Percentiles rank a stretch among this genome's conserved stretches.
These are phyloP conservation scores for Oithona nana DNA, from an alignment of 2,888 invertebrate genomes.

Conservation along the genomic window DNA sequence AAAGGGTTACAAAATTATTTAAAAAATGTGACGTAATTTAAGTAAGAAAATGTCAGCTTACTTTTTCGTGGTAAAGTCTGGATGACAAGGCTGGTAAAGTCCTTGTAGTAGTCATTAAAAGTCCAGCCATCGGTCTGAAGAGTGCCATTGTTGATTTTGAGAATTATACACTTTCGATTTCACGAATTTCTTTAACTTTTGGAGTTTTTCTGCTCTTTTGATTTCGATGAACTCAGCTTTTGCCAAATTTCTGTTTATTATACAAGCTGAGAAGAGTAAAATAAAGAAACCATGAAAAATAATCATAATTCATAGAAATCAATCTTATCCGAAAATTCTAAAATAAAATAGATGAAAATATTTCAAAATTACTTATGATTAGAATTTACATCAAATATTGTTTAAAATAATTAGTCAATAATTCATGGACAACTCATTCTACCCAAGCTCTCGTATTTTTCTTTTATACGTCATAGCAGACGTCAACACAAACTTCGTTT, in stretches of 20 bases:
- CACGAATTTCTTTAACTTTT: background rate
- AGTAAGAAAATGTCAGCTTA: background rate
- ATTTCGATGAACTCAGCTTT: background rate
- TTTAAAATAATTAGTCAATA: too few species aligned
- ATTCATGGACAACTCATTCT: too few species aligned
- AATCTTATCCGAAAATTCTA: too few species aligned
- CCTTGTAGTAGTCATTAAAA: background rate
- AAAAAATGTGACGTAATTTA: background rate
- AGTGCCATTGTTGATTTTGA: too few species aligned
- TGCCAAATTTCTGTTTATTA: background rate
- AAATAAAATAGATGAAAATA: too few species aligned
- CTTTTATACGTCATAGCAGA: too few species aligned
- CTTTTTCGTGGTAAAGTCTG: background rate
- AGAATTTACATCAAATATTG: too few species aligned
- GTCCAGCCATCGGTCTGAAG: background rate
- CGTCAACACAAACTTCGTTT: too few species aligned
- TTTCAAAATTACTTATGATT: too few species aligned
- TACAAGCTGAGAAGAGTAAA: background rate
- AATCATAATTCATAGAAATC: too few species aligned
- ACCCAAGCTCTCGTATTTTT: too few species aligned
- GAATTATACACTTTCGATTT: too few species aligned
- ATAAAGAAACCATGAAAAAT: background rate
- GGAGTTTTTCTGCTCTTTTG: background rate
- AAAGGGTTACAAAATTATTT: constrained; percentile 12
- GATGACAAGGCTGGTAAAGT: background rate